Conservation (phyloP, 2,888 invertebrate genomes). For the Megalurothrips usitatus region DNA sequence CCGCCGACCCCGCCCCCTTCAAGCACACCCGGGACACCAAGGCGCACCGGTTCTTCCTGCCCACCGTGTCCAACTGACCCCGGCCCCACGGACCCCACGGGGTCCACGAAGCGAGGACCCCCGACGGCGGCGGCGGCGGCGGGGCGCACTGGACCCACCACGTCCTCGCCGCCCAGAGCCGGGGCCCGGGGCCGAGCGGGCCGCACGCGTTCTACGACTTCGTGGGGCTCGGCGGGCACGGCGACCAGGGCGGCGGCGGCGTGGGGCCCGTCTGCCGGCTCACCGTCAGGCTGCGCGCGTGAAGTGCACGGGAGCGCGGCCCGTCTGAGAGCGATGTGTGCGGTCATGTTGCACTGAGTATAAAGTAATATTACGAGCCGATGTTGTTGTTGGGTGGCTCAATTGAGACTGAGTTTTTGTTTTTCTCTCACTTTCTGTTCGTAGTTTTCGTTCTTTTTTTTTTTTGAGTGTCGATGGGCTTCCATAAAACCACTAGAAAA, state of each 20-base stretch:
- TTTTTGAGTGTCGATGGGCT: neutral
- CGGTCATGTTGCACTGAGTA: neutral
- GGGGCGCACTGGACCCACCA: neutral
- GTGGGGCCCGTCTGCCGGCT: neutral
- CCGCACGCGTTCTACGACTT: no score
- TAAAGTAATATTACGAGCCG: neutral
- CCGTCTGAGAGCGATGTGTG: neutral
- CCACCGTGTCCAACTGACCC: constrained; percentile 49
- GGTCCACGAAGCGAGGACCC: neutral
- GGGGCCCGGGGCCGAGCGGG: no score
- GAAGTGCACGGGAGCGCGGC: neutral
- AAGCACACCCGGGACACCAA: constrained; percentile 80
- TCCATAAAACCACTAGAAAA: neutral
- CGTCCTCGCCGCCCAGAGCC: no score
- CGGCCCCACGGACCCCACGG: neutral
- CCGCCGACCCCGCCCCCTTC: constrained; percentile 61
- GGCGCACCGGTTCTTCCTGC: constrained; percentile 77
- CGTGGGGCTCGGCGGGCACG: neutral
- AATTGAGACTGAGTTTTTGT: neutral
- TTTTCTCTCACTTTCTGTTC: no score
- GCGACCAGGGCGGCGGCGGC: neutral
- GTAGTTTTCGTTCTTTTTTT: no score
- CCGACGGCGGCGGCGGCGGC: neutral
- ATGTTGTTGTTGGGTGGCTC: neutral
- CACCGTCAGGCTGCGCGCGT: neutral